These are phyloP conservation scores for Merops nubicus DNA, from an alignment of 2,113 vertebrate genomes.

Conservation along the genomic window DNA sequence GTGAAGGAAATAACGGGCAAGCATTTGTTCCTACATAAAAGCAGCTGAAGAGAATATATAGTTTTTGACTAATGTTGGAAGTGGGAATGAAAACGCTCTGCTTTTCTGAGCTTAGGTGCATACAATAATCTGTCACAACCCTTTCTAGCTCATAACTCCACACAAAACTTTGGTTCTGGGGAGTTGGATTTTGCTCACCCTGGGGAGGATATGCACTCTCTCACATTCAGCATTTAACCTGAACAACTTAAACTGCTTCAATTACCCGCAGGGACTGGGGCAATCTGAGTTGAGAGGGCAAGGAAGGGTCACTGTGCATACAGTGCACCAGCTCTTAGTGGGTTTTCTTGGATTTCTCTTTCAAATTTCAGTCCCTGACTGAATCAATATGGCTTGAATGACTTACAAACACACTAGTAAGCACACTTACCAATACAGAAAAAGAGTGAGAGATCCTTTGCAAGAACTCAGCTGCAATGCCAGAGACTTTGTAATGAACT, in stretches of 20 bases:
- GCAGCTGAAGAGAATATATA: not conserved
- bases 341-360: not conserved
- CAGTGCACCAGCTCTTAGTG: accelerated
- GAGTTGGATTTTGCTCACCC: not conserved
- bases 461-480: not conserved
- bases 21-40: not conserved
- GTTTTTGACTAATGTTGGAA: not conserved
- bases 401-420: not conserved
- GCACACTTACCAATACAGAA: not conserved
- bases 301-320: not conserved
- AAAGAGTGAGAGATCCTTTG: not conserved
- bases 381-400: not conserved
- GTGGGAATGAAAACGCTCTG: not conserved
- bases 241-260: not conserved
- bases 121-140: not conserved
- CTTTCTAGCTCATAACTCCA: not conserved
- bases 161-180: not conserved
- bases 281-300: not conserved
- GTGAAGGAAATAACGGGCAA: not conserved
- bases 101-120: not conserved
- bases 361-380: not conserved
- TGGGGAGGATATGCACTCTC: accelerated
- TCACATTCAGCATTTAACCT: not conserved
- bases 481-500: no score
- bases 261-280: not conserved